Evolutionary conservation across 2,113 vertebrate species (phyloP).

Genomic region (Platysteira castanea): DNA sequence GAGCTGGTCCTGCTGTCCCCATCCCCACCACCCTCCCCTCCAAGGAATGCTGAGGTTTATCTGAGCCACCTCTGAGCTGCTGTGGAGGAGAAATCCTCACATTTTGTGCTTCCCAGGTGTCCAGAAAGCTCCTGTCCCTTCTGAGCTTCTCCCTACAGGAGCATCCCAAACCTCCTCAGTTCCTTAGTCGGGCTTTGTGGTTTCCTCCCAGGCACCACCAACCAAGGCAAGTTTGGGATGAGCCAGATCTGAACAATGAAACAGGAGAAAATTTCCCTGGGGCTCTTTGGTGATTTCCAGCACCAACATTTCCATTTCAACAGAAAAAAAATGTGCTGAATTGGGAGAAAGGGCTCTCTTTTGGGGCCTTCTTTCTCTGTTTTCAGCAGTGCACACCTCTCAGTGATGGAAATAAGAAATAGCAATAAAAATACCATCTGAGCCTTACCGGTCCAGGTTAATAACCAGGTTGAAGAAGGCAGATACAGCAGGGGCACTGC

Average conservation of each 20-base stretch:
- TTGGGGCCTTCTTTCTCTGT: not conserved
- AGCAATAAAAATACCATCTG: not conserved
- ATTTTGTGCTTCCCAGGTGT: not conserved
- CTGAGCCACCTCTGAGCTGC: not conserved
- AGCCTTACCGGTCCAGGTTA: not conserved
- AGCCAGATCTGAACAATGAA: not conserved
- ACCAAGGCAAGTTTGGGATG: not conserved
- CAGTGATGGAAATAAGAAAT: not conserved
- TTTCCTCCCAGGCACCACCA: not conserved
- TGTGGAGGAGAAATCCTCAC: not conserved
- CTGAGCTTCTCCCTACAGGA: not conserved
- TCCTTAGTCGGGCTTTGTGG: not conserved
- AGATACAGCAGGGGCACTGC: not conserved
- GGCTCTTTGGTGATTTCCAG: not conserved
- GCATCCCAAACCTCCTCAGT: not conserved
- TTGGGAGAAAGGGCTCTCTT: not conserved
- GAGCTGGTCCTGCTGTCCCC: not conserved
- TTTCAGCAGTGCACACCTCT: not conserved
- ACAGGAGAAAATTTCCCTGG: not conserved
- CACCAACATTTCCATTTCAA: not conserved
- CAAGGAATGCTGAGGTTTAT: not conserved
- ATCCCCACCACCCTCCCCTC: not conserved
- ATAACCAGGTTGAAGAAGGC: not conserved
- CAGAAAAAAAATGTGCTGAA: not conserved
- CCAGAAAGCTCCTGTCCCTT: not conserved